phyloP scores from a whole-genome alignment of 2,888 invertebrate genomes.

The Anodontia alba region DNA sequence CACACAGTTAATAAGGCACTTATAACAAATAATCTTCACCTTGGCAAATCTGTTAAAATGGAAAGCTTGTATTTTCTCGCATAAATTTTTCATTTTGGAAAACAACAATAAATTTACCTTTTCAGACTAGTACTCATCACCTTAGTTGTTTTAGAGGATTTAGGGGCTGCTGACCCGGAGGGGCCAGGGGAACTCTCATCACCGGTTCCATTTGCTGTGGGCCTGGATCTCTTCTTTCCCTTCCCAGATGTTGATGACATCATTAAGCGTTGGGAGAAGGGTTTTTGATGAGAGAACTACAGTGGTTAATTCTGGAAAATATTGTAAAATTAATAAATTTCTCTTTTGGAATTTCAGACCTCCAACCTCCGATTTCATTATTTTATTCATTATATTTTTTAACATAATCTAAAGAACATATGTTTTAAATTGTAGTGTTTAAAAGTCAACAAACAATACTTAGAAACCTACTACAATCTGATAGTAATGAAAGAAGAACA shows the following conservation, averaged over 20 bases:
- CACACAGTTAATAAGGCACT: constrained; percentile 20
- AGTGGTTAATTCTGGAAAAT: neutral
- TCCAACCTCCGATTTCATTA: no score
- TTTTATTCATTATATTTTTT: no score
- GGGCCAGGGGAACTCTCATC: constrained; percentile 62
- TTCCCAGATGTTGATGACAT: constrained; percentile 46
- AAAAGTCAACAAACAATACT: no score
- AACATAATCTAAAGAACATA: no score
- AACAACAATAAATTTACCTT: constrained; percentile 49
- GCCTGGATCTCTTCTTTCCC: constrained; percentile 61
- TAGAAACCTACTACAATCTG: no score
- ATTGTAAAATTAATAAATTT: no score
- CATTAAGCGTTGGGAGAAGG: constrained; percentile 25
- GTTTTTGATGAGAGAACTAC: neutral
- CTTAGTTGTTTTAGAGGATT: constrained; percentile 59
- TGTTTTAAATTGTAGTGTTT: no score
- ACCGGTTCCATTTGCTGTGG: constrained; percentile 53
- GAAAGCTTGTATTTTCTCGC: neutral
- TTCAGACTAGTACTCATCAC: constrained; percentile 70
- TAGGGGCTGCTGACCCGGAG: constrained; percentile 45
- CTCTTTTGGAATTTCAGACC: no score
- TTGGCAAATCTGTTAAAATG: neutral
- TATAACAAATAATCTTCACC: neutral
- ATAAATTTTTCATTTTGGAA: neutral
- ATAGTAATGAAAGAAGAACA: no score